Evolutionary conservation across 1,140 invertebrate species (phyloP).

Genomic region (Pemphigus obesinymphae): DNA sequence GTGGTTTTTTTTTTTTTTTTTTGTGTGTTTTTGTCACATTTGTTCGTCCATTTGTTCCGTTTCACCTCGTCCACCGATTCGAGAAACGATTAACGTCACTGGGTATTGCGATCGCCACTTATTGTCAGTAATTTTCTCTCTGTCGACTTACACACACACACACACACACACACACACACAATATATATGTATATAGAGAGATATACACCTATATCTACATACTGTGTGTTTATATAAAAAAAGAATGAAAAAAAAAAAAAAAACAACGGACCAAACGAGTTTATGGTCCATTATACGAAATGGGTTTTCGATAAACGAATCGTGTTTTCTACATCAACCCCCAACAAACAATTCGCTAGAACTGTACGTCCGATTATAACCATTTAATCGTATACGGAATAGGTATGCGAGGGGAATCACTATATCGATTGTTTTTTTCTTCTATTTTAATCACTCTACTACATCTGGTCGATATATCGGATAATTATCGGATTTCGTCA

Average conservation of each 20-base stretch:
- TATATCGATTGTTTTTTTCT: too few species aligned
- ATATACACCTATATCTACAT: not conserved
- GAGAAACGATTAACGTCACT: conserved; percentile 20
- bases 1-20: not conserved
- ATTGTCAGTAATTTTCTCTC: not conserved
- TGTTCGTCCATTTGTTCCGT: not conserved
- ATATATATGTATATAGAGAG: not conserved
- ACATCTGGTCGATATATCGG: too few species aligned
- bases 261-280: too few species aligned
- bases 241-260: too few species aligned
- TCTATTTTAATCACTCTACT: too few species aligned
- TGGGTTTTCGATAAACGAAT: not conserved
- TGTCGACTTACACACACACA: not conserved
- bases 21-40: not conserved
- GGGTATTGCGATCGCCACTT: not conserved
- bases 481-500: too few species aligned
- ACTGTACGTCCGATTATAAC: too few species aligned
- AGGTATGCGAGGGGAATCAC: too few species aligned
- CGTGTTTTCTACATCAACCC: not conserved
- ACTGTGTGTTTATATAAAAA: not conserved
- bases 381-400: too few species aligned
- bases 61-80: not conserved
- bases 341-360: not conserved
- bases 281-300: too few species aligned
- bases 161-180: not conserved